Conservation (phyloP, 1,140 invertebrate genomes). For the Watersipora subatra region DNA sequence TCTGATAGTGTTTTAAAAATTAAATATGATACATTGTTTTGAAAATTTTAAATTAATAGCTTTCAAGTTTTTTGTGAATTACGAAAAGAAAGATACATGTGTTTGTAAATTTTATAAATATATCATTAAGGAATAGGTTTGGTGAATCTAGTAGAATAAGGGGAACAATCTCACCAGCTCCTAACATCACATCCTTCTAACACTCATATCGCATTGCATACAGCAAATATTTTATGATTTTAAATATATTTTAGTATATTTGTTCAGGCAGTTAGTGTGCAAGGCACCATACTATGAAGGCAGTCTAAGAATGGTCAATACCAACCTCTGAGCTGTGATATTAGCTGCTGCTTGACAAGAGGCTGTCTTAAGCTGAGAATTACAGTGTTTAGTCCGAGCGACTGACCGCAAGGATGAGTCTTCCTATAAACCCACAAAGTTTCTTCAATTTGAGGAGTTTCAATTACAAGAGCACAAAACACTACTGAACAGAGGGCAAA, state of each 20-base stretch:
- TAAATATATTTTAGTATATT: slow-evolving; percentile 12
- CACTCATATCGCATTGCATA: slow-evolving; percentile 19
- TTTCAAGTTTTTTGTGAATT: no score
- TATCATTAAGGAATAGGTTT: no score
- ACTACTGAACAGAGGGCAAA: no score
- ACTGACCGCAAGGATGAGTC: slow-evolving; percentile 7
- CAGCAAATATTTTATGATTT: slow-evolving; percentile 24
- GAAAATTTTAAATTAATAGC: no score
- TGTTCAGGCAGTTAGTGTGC: slow-evolving; percentile 14
- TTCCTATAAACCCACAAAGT: no score
- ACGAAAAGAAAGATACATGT: no score
- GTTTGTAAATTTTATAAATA: no score
- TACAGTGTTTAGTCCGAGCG: slow-evolving; percentile 13
- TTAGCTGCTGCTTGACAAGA: slow-evolving; percentile 18
- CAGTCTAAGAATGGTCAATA: no score
- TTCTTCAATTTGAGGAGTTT: no score
- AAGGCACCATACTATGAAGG: background rate
- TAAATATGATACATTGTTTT: no score
- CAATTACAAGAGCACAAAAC: no score
- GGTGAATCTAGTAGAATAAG: background rate
- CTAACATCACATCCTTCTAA: slow-evolving; percentile 9
- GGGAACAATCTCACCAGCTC: background rate
- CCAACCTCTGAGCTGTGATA: slow-evolving; percentile 20
- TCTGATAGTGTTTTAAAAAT: no score
- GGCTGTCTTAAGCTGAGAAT: slow-evolving; percentile 19